These are phyloP conservation scores for Noctua janthina DNA, from an alignment of 2,888 invertebrate genomes.

Conservation along the genomic window DNA sequence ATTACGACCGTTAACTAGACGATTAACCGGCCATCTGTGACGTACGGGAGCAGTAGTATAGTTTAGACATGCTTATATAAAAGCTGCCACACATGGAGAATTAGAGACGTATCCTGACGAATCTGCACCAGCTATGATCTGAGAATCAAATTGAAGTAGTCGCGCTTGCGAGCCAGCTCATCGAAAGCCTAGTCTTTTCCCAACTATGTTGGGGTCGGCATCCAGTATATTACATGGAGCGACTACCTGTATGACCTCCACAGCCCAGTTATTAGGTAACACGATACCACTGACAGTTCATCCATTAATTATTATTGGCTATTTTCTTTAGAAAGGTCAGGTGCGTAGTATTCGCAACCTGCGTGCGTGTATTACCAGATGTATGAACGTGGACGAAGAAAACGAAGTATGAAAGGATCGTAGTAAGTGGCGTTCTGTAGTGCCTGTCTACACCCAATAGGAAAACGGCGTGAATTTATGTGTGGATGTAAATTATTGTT, in stretches of 20 bases:
- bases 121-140: not conserved
- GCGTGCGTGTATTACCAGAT: not conserved
- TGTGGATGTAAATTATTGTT: not conserved
- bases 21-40: constrained; percentile 10
- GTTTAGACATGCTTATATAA: constrained; percentile 7
- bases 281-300: not conserved
- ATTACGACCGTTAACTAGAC: constrained; percentile 12
- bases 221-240: not conserved
- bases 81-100: not conserved
- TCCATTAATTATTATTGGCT: not conserved
- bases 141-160: not conserved
- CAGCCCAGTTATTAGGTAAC: not conserved
- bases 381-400: not conserved
- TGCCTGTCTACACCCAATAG: not conserved
- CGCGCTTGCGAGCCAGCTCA: not conserved
- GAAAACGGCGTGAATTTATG: not conserved
- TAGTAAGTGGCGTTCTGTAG: not conserved
- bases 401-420: not conserved
- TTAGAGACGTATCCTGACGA: not conserved
- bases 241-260: not conserved
- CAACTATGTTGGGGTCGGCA: not conserved
- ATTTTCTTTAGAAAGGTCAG: not conserved
- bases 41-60: not conserved
- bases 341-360: not conserved
- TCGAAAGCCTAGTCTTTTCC: not conserved